These are phyloP conservation scores for Sebastes kiyomatsui DNA, from an alignment of 2,797 vertebrate species.

Conservation along the genomic window DNA sequence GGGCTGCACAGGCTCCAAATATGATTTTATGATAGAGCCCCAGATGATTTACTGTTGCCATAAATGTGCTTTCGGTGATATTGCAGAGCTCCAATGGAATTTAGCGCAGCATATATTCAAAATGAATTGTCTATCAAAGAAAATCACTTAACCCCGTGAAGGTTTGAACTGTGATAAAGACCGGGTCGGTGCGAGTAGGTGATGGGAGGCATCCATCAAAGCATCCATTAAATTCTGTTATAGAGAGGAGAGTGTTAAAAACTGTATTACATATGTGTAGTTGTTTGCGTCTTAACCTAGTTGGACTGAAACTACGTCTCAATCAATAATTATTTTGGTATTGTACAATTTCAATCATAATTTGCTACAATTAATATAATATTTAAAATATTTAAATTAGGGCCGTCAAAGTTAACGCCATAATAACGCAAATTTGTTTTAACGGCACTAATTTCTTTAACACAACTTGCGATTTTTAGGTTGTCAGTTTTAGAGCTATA, in stretches of 20 bases:
- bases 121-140: conserved; percentile 59
- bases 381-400: not conserved
- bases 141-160: conserved; percentile 35
- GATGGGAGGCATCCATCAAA: conserved; percentile 32
- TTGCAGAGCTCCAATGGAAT: conserved; percentile 45
- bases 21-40: conserved; percentile 43
- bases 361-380: not conserved
- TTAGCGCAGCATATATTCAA: conserved; percentile 30
- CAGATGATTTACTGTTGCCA: conserved; percentile 48
- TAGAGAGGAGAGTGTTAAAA: not conserved
- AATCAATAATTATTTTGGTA: not conserved
- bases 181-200: not conserved
- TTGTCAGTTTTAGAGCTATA: too few relatives aligned
- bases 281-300: not conserved
- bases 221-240: not conserved
- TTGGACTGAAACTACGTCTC: not conserved
- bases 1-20: conserved; percentile 3
- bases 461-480: too few relatives aligned
- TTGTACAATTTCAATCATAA: not conserved
- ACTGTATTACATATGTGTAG: not conserved
- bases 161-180: conserved; percentile 38
- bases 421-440: too few relatives aligned
- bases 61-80: conserved; percentile 60
- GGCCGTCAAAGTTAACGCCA: too few relatives aligned
- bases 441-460: too few relatives aligned